Percentiles rank a stretch among this genome's conserved stretches.
Conservation (phyloP, 92 coral and sea anemone genomes). For the Pocillopora meandrina region DNA sequence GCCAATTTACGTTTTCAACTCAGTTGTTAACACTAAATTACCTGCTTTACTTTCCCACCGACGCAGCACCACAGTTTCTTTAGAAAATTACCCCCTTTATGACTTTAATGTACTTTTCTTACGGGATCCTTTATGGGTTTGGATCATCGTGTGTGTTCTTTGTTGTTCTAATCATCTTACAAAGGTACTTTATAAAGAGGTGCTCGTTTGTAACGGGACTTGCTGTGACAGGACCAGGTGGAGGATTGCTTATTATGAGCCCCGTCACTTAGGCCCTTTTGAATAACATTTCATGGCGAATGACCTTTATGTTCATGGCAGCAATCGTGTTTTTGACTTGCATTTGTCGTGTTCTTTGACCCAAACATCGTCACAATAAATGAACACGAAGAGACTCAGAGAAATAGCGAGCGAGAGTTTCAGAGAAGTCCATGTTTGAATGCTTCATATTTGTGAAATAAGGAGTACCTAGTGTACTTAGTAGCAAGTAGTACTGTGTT, state of each 20-base stretch:
- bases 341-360: conserved; percentile 10
- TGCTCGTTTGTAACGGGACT: conserved; percentile 1
- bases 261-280: conserved; percentile 19
- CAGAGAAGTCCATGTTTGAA: background rate
- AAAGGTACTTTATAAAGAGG: conserved; percentile 12
- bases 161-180: conserved; percentile 1
- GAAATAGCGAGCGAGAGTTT: background rate
- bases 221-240: conserved; percentile 7
- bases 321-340: conserved; percentile 6
- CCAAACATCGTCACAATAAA: background rate
- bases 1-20: no score
- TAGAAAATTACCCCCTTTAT: no score
- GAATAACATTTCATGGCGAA: conserved; percentile 14
- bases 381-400: background rate
- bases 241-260: conserved; percentile 7
- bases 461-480: conserved; percentile 2
- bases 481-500: background rate
- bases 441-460: conserved; percentile 10
- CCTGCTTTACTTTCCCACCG: no score
- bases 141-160: conserved; percentile 5
- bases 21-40: no score
- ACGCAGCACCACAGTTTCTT: no score
- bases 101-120: conserved; percentile 20
- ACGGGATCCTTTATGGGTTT: conserved; percentile 9
- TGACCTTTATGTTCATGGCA: conserved; percentile 11